Base-by-base conservation (phyloP, 2,113 vertebrate species). In the Takifugu bimaculatus region DNA sequence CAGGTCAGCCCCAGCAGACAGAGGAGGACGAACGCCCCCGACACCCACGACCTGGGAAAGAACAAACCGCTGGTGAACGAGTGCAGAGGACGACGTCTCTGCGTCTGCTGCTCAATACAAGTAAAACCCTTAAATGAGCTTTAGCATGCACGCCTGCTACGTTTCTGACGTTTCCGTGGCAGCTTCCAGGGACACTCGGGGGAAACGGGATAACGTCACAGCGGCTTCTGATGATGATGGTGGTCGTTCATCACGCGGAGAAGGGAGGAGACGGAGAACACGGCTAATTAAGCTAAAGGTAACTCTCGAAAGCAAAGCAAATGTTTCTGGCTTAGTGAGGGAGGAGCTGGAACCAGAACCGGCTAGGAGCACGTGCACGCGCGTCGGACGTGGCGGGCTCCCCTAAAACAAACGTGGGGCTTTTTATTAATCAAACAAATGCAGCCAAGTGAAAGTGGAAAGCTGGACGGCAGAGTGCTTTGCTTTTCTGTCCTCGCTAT, bases 1-100 rank as follows among this genome's bases (percentile, higher is more conserved):
- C 97, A 99, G 0, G 96, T 97, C 53, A 99, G 89, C 27, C 94
- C 94, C 80, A 98, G 85, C 59, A 99, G 94, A 88, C 94, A 99
- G 27, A 99, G 93, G 15, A 98, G 89, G 57, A 92, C 93, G 56
- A 98, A 98, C 0, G 96, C 94, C 44, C 96, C 97, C 81, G 97
- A 89, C 80, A 98, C 96, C 97, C 96, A 98, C 28, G 95, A 99
- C 88, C 97, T 99, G 92, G 5, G 14, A 47, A 43, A 43, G 15
- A 47, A 47, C 7, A 47, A 47, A 4, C 7, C 2, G 15, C 1
- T 15, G 45, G 15, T 47, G 4, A 47, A 47, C 11, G 35, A 39
- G 35, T 3, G 9, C 35, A 39, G 35, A 39, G 35, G 35, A 39
- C 7, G 35, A 39, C 35, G 35, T 2, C 7, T 39, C 35, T 11